Percentiles rank a stretch among this genome's conserved stretches.
phyloP scores from a whole-genome alignment of 2,797 vertebrate species.

The Philypnodon macrostomus region DNA sequence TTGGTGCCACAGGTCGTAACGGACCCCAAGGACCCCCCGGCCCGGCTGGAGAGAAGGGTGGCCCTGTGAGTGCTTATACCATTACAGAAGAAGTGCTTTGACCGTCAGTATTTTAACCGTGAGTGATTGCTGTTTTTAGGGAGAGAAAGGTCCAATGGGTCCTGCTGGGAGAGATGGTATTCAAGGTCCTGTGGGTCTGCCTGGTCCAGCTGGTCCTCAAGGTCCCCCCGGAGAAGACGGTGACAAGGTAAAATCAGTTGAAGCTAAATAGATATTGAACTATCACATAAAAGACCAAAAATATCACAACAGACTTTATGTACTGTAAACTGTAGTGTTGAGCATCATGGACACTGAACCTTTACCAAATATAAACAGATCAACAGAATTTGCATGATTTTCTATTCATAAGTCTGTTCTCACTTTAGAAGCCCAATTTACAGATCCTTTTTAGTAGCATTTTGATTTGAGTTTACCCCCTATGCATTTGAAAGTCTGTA shows the following conservation, averaged over 20 bases:
- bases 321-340: no score
- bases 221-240: conserved; percentile 97
- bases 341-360: no score
- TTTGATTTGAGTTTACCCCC: no score
- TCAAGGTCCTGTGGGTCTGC: conserved; percentile 95
- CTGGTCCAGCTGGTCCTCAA: conserved; percentile 91
- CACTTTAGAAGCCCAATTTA: no score
- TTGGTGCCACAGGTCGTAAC: conserved; percentile 89
- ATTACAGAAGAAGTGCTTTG: not conserved
- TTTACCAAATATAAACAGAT: no score
- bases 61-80: conserved; percentile 83
- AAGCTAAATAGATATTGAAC: no score
- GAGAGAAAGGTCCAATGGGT: conserved; percentile 95
- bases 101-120: conserved; percentile 1
- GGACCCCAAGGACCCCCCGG: conserved; percentile 94
- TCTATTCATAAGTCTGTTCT: not conserved
- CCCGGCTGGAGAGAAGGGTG: conserved; percentile 97
- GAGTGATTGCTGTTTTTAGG: conserved; percentile 70
- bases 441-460: no score
- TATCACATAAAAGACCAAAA: no score
- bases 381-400: not conserved
- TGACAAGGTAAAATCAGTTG: conserved; percentile 84
- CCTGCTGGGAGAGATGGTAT: conserved; percentile 95
- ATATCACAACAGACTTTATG: no score
- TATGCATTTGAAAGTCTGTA: no score